Evolutionary conservation across 2,797 vertebrate species (phyloP).

Genomic region (Apogon hyalosoma): DNA sequence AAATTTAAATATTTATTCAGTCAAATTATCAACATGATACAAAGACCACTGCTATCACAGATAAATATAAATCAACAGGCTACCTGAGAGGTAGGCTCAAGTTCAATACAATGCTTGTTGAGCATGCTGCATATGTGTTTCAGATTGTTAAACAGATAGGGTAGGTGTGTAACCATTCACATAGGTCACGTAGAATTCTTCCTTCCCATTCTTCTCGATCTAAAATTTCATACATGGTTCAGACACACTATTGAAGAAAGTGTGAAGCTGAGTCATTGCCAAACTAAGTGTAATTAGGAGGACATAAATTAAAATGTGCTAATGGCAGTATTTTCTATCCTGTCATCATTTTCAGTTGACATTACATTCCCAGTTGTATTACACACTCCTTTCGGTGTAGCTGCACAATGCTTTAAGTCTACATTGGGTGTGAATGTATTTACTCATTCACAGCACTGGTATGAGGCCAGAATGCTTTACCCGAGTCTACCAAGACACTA

Average conservation of each 20-base stretch:
- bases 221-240: background rate
- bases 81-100: background rate
- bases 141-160: conserved; percentile 2
- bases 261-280: conserved; percentile 4
- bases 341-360: background rate
- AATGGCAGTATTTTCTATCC: background rate
- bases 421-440: background rate
- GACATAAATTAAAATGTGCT: conserved; percentile 1
- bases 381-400: too few relatives aligned
- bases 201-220: background rate
- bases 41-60: background rate
- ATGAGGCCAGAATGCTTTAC: background rate
- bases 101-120: background rate
- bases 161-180: conserved; percentile 9
- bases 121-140: background rate
- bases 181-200: conserved; percentile 8
- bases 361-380: background rate
- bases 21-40: background rate
- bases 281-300: background rate
- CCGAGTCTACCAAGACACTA: conserved; percentile 11
- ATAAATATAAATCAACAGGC: background rate
- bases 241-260: background rate
- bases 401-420: background rate
- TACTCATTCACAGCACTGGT: background rate
- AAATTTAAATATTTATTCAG: background rate